These are phyloP conservation scores for Gymnodraco acuticeps DNA, from an alignment of 2,797 vertebrate species.

Conservation along the genomic window DNA sequence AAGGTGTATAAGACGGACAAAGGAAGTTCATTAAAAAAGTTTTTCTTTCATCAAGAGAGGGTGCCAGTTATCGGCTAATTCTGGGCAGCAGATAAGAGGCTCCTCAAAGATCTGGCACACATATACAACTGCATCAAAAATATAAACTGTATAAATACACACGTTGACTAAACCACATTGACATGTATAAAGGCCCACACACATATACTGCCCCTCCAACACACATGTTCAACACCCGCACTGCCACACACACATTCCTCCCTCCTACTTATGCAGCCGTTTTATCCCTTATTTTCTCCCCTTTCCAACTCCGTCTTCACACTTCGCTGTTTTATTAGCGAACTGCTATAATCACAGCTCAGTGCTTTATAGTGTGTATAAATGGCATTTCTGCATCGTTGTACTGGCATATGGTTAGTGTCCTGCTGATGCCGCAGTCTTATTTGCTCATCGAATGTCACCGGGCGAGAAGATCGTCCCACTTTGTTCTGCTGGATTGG, in stretches of 20 bases:
- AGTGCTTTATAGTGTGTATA: slow-evolving; percentile 69
- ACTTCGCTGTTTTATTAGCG: slow-evolving; percentile 72
- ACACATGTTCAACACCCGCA: slow-evolving; percentile 57
- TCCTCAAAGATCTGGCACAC: slow-evolving; percentile 59
- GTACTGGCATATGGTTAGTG: slow-evolving; percentile 66
- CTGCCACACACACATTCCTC: slow-evolving; percentile 32
- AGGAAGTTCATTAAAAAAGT: slow-evolving; percentile 56
- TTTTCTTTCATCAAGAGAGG: slow-evolving; percentile 59
- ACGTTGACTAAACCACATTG: slow-evolving; percentile 46
- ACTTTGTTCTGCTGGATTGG: slow-evolving; percentile 22
- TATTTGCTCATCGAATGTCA: slow-evolving; percentile 58
- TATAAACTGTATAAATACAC: slow-evolving; percentile 11
- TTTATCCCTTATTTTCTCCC: slow-evolving; percentile 60
- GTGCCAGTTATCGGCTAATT: slow-evolving; percentile 78
- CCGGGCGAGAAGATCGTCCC: slow-evolving; percentile 16
- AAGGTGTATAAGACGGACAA: too few relatives aligned
- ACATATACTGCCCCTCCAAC: slow-evolving; percentile 33
- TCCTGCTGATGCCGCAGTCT: slow-evolving; percentile 61
- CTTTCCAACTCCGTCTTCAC: slow-evolving; percentile 61
- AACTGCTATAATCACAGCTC: slow-evolving; percentile 69
- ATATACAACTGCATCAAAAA: slow-evolving; percentile 47
- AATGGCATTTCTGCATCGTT: slow-evolving; percentile 64
- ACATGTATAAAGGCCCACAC: slow-evolving; percentile 58
- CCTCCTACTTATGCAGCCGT: slow-evolving; percentile 56
- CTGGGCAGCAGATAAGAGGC: slow-evolving; percentile 71